phyloP scores from a whole-genome alignment of 2,888 invertebrate genomes.

The Lycia hirtaria region DNA sequence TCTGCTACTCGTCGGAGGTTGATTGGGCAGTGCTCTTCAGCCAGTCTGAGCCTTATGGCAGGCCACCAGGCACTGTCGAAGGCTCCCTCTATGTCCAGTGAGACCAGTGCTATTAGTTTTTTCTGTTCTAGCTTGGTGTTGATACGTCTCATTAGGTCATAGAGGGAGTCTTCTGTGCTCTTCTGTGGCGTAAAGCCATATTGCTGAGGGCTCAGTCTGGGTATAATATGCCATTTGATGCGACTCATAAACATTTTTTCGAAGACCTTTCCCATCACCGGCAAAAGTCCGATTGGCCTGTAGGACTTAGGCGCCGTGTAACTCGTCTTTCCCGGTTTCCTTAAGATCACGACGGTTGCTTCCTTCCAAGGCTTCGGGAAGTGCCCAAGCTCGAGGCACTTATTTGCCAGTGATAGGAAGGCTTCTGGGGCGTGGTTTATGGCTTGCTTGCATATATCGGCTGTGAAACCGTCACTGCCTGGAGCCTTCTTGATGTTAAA shows the following conservation, averaged over 20 bases:
- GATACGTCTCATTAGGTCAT: neutral
- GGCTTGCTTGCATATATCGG: conserved; percentile 40
- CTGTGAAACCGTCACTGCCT: conserved; percentile 40
- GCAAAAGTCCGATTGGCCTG: conserved; percentile 29
- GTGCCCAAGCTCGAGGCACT: conserved; percentile 25
- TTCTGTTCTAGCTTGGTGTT: neutral
- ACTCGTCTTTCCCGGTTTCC: conserved; percentile 37
- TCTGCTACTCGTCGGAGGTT: conserved; percentile 12
- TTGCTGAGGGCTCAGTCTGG: neutral
- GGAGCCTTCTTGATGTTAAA: conserved; percentile 40
- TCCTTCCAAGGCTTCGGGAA: conserved; percentile 39
- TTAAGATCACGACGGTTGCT: conserved; percentile 32
- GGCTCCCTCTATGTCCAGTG: conserved; percentile 31
- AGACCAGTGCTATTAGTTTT: neutral
- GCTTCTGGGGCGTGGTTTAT: conserved; percentile 2
- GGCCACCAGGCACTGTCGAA: conserved; percentile 32
- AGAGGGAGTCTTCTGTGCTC: too few species aligned
- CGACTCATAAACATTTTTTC: neutral
- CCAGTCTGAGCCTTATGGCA: conserved; percentile 11
- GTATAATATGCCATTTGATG: neutral
- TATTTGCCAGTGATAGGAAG: conserved; percentile 34
- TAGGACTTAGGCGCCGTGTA: conserved; percentile 23
- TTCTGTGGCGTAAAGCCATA: too few species aligned
- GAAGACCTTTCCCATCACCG: conserved; percentile 35
- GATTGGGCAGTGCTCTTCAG: conserved; percentile 14